Base-by-base conservation (phyloP, 1,140 invertebrate species). In the Papilio glaucus region DNA sequence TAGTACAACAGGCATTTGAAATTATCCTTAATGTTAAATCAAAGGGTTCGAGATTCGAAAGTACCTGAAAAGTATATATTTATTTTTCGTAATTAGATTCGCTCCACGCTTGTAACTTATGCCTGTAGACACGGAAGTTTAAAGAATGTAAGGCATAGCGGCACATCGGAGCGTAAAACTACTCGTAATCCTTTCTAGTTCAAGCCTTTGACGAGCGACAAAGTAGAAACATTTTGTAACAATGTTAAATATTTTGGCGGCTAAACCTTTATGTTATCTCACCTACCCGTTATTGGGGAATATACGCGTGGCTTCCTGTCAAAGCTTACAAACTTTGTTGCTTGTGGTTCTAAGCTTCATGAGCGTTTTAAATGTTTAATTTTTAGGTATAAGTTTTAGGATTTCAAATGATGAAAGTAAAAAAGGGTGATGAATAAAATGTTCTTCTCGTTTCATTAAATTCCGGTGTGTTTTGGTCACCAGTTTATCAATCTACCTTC, bases 181-280 rank as follows among this genome's bases (percentile, higher is more conserved):
- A 77, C 78, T 69, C 76, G 74, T 84, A 85, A 68, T 68, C 65
- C 65, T 68, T 68, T 68, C 65, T 77, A 77, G 76, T 74, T 72
- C 83, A 90, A 88, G 80, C 87, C 90, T 90, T 92, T 90, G 75
- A 86, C 80, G 80, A 86, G 83, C 83, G 84, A 81, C 78, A 86
- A 84, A 80, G 82, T 86, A 86, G 82, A 88, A 89, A 84, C 79
- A 82, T 87, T 83, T 80, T 75, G 78, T 77, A 82, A 86, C 83
- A 85, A 80, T 89, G 81, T 85, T 80, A 81, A 88, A 91, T 88
- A 89, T 91, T 89, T 85, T 87, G 81, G 77, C 75, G 79, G 76
- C 75, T 81, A 60, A 71, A 45, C 78, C 80, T 82, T 84, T 84
- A 75, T 80, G 67, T 33, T 37, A 71, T 74, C 80, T 85, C 65